A percentile compares a stretch with the other conserved stretches of the same genome.
These are phyloP conservation scores for Gymnopithys bicolor DNA, from an alignment of 2,797 vertebrate species.

Conservation along the genomic window DNA sequence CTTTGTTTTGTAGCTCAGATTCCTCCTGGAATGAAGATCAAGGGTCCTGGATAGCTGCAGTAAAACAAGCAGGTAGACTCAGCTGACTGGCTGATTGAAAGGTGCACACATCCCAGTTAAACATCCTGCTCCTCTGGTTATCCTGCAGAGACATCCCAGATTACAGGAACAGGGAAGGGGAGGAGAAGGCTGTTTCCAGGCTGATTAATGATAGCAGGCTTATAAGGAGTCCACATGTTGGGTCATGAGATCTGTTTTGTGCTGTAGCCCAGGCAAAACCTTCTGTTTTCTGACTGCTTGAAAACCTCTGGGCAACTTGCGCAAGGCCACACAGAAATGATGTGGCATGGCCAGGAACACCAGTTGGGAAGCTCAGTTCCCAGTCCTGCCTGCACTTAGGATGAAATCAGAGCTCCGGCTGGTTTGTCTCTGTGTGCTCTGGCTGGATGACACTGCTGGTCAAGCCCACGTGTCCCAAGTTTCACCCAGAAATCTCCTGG, in stretches of 20 bases:
- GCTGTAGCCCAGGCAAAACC: background rate
- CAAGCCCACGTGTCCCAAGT: rapidly evolving
- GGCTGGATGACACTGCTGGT: background rate
- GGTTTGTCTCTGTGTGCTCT: rapidly evolving
- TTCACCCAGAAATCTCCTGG: rapidly evolving
- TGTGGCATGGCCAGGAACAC: background rate
- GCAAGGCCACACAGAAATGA: background rate
- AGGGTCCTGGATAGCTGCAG: background rate
- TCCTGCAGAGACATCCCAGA: background rate
- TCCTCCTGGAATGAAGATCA: background rate
- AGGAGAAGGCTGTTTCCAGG: background rate
- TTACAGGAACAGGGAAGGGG: background rate
- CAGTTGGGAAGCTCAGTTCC: background rate
- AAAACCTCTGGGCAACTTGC: background rate
- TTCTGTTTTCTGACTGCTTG: background rate
- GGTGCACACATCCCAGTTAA: background rate
- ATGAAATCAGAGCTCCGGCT: background rate
- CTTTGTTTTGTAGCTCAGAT: background rate
- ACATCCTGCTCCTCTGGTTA: rapidly evolving
- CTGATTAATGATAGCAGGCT: background rate
- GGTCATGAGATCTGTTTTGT: background rate
- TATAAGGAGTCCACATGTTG: background rate
- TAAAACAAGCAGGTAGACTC: background rate
- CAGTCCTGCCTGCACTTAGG: background rate
- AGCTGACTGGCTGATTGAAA: rapidly evolving